phyloP scores from a whole-genome alignment of 2,888 invertebrate genomes.

The Athalia cordata region DNA sequence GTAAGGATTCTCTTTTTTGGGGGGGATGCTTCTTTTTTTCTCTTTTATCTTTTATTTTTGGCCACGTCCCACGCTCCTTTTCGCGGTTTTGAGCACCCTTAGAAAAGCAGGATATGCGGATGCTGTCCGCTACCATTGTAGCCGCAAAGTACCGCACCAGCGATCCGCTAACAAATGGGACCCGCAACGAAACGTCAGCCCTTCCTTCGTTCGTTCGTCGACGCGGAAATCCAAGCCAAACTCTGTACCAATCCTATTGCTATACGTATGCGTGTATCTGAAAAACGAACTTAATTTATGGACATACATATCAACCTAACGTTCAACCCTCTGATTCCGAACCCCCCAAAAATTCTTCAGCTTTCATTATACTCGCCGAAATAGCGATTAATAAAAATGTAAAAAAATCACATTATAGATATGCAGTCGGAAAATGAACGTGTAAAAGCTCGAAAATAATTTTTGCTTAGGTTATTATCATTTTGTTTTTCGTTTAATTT shows the following conservation, averaged over 20 bases:
- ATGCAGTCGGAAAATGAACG: too few relatives aligned
- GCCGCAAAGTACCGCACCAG: constrained; percentile 15
- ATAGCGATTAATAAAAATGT: too few relatives aligned
- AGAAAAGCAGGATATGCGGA: neutral
- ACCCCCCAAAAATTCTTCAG: neutral
- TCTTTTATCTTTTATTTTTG: neutral
- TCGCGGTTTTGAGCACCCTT: neutral
- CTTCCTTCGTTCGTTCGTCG: neutral
- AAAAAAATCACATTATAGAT: too few relatives aligned
- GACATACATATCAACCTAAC: neutral
- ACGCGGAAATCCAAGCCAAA: too few relatives aligned
- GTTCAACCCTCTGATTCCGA: neutral
- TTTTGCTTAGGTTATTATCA: too few relatives aligned
- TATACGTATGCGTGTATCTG: too few relatives aligned
- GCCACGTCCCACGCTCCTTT: neutral
- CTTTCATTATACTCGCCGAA: neutral
- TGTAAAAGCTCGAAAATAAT: too few relatives aligned
- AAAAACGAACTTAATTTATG: constrained; percentile 28
- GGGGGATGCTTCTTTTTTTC: neutral
- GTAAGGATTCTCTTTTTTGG: neutral
- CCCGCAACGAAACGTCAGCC: constrained; percentile 11
- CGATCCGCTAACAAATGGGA: constrained; percentile 14
- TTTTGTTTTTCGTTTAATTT: too few relatives aligned
- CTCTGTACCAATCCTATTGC: too few relatives aligned
- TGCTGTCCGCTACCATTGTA: neutral